phyloP scores from a whole-genome alignment of 2,113 vertebrate genomes.

The Caranx ignobilis region DNA sequence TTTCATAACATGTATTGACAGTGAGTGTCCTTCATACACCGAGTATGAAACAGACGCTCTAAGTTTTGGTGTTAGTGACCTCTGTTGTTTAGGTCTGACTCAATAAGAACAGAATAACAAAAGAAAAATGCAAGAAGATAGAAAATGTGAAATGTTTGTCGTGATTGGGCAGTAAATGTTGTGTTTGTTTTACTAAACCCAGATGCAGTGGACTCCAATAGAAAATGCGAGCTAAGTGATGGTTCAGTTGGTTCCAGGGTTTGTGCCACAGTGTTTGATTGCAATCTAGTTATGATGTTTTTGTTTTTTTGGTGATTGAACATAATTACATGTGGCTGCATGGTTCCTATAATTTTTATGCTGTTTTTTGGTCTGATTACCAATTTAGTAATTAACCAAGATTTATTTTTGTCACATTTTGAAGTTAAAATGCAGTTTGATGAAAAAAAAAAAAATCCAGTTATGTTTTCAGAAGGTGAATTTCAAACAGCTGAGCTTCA shows the following conservation, averaged over 20 bases:
- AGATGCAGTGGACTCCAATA: background rate
- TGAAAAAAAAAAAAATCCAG: background rate
- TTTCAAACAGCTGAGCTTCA: background rate
- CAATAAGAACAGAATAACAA: background rate
- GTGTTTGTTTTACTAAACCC: background rate
- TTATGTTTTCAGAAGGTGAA: background rate
- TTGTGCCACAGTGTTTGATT: conserved; percentile 14
- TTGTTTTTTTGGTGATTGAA: background rate
- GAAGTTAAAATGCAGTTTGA: background rate
- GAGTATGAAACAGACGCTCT: background rate
- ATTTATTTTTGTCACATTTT: background rate
- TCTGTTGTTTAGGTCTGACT: background rate
- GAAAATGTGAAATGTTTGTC: background rate
- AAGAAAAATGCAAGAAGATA: background rate
- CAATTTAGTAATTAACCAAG: conserved; percentile 5
- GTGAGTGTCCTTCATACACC: background rate
- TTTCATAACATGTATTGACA: background rate
- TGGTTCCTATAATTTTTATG: background rate
- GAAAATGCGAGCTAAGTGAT: background rate
- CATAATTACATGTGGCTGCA: conserved; percentile 6
- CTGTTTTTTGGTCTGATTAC: conserved; percentile 10
- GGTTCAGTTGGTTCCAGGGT: conserved; percentile 4
- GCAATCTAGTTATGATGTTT: background rate
- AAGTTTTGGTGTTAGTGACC: background rate
- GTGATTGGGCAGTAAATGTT: background rate